These are phyloP conservation scores for Hyles lineata DNA, from an alignment of 2,888 invertebrate genomes.

Conservation along the genomic window DNA sequence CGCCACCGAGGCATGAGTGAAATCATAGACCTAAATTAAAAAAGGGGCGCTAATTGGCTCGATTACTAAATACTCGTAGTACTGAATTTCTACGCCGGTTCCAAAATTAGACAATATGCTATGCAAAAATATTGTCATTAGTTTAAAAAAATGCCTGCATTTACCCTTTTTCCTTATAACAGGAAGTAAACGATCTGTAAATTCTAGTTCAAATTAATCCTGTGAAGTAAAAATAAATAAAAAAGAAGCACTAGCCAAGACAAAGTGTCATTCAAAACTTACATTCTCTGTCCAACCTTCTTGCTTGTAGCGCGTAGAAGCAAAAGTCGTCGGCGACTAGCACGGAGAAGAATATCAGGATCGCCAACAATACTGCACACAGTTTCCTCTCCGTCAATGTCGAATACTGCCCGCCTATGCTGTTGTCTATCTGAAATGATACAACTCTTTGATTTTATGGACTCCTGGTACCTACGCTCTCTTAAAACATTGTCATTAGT, in stretches of 20 bases:
- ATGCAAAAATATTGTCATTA: too few species aligned
- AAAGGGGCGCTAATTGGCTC: too few species aligned
- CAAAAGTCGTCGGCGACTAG: constrained; percentile 76
- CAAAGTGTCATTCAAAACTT: constrained; percentile 43
- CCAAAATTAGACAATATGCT: too few species aligned
- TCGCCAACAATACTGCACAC: constrained; percentile 66
- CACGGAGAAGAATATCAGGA: constrained; percentile 73
- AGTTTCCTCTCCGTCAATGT: constrained; percentile 70
- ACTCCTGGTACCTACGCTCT: background rate
- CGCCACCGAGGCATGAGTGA: constrained; percentile 27
- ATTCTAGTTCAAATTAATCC: too few species aligned
- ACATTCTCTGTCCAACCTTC: constrained; percentile 71
- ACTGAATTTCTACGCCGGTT: too few species aligned
- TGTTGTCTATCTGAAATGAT: constrained; percentile 70
- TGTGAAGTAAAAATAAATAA: background rate
- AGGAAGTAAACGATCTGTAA: too few species aligned
- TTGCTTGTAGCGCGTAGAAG: constrained; percentile 74
- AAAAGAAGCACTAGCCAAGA: background rate
- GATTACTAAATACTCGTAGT: too few species aligned
- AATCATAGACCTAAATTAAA: background rate
- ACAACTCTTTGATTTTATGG: background rate
- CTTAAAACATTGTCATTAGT: background rate
- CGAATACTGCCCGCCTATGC: constrained; percentile 73
- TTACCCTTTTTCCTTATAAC: too few species aligned
- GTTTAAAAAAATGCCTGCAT: too few species aligned